Conservation (phyloP, 2,888 invertebrate species). For the Kuschelorhynchus macadamiae region DNA sequence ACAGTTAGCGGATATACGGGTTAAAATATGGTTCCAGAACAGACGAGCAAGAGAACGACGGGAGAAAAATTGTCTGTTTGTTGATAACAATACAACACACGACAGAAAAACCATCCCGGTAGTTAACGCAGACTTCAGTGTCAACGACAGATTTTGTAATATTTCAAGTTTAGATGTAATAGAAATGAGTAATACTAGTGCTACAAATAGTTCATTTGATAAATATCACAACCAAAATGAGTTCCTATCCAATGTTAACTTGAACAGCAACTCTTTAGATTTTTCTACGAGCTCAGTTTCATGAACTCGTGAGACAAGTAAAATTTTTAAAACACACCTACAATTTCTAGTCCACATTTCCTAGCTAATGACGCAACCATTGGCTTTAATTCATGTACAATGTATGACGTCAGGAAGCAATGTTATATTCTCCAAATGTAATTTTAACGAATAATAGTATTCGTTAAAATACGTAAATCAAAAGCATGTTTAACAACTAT, state of each 20-base stretch:
- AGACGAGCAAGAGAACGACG: constrained; percentile 82
- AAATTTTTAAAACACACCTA: neutral
- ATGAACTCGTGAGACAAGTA: no score
- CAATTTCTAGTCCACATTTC: constrained; percentile 1
- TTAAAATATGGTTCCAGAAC: constrained; percentile 88
- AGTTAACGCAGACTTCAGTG: neutral
- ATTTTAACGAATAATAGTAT: no score
- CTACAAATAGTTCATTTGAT: neutral
- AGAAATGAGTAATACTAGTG: no score
- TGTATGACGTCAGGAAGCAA: no score
- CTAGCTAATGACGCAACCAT: neutral
- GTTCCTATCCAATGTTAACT: neutral
- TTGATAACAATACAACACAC: neutral
- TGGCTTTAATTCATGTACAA: no score
- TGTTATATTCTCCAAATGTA: no score
- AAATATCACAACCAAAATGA: neutral
- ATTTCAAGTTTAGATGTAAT: neutral
- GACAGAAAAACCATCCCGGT: neutral
- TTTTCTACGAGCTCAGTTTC: neutral
- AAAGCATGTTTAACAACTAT: no score
- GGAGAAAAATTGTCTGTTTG: constrained; percentile 66
- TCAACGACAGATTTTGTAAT: neutral
- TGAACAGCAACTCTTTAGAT: neutral
- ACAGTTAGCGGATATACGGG: constrained; percentile 79
- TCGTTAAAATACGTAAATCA: no score